Evolutionary conservation across 2,797 vertebrate genomes (phyloP).

Genomic region (Leuciscus waleckii): DNA sequence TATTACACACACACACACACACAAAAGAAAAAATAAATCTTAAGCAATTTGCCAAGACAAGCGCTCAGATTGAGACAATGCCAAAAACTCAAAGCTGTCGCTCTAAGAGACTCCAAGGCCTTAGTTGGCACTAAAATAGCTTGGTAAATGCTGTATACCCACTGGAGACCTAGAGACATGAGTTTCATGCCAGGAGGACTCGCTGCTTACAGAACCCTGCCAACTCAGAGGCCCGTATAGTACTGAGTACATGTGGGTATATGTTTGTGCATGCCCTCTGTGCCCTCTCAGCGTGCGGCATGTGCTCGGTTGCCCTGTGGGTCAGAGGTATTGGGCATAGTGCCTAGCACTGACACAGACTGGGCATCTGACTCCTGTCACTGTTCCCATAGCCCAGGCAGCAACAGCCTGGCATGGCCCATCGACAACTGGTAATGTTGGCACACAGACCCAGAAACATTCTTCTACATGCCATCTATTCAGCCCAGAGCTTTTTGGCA

Average conservation of each 20-base stretch:
- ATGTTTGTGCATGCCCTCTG: conserved; percentile 50
- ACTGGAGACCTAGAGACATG: conserved; percentile 31
- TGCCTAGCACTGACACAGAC: conserved; percentile 76
- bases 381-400: conserved; percentile 68
- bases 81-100: conserved; percentile 5
- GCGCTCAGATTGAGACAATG: background rate
- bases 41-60: conserved; percentile 17
- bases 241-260: conserved; percentile 44
- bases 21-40: background rate
- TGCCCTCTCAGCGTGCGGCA: conserved; percentile 61
- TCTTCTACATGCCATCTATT: conserved; percentile 80
- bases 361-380: conserved; percentile 79
- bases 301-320: conserved; percentile 68
- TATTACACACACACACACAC: background rate
- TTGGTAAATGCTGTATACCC: conserved; percentile 39
- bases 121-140: conserved; percentile 24
- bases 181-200: conserved; percentile 47
- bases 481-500: conserved; percentile 75
- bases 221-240: conserved; percentile 40
- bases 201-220: conserved; percentile 47
- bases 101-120: conserved; percentile 14
- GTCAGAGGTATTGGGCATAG: conserved; percentile 69
- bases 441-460: conserved; percentile 74
- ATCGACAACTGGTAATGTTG: conserved; percentile 75
- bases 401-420: conserved; percentile 71